These are phyloP conservation scores for Petrocephalus microphthalmus DNA, from an alignment of 2,113 vertebrate genomes.

Conservation along the genomic window DNA sequence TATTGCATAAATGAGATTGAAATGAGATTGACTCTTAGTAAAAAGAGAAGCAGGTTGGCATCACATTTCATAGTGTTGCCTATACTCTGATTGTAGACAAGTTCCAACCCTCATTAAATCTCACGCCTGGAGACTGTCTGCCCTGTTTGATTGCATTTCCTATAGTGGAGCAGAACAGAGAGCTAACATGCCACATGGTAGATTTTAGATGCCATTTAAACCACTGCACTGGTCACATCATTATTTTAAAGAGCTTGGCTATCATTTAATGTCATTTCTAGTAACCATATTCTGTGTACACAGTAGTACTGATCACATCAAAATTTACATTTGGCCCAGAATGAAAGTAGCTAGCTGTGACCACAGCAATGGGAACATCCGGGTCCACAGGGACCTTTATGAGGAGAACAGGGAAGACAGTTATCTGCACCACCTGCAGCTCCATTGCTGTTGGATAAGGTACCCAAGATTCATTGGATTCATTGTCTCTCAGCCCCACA, in stretches of 20 bases:
- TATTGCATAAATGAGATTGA: not conserved
- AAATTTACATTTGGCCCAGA: not conserved
- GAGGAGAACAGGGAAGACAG: conserved; percentile 7
- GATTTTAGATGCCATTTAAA: not conserved
- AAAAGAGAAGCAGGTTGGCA: not conserved
- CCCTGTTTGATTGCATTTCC: not conserved
- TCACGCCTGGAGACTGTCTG: not conserved
- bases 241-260: not conserved
- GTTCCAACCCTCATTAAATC: not conserved
- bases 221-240: not conserved
- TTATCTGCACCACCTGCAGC: conserved; percentile 9
- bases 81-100: not conserved
- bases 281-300: not conserved
- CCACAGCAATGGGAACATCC: not conserved
- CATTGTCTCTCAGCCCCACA: not conserved
- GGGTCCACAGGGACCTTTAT: not conserved
- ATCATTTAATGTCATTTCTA: not conserved
- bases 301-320: not conserved
- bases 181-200: not conserved
- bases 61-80: not conserved
- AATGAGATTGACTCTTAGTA: not conserved
- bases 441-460: not conserved
- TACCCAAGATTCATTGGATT: not conserved
- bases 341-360: not conserved
- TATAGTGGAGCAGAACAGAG: not conserved